Conservation (phyloP, 2,888 invertebrate genomes). For the Chromoteleia sp. region DNA sequence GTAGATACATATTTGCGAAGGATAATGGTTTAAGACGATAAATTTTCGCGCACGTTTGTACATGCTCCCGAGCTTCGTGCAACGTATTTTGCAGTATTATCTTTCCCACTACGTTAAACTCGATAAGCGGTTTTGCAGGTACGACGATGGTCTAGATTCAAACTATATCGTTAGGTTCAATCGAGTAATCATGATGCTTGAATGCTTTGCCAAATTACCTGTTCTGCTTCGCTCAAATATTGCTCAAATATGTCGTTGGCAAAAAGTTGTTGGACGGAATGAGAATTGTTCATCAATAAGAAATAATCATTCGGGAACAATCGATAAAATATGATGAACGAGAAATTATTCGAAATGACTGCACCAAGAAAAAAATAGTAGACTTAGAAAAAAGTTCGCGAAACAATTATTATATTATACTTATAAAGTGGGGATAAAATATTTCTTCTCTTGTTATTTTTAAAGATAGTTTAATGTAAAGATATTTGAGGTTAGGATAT, state of each 20-base stretch:
- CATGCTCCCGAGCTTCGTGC: slow-evolving; percentile 24
- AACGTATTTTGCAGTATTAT: slow-evolving; percentile 49
- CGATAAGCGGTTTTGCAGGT: slow-evolving; percentile 62
- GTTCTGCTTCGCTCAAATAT: slow-evolving; percentile 36
- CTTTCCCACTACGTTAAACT: slow-evolving; percentile 39
- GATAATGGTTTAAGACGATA: slow-evolving; percentile 55
- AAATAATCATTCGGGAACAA: not conserved
- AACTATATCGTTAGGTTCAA: slow-evolving; percentile 57
- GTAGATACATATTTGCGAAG: slow-evolving; percentile 48
- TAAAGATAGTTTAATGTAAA: too few relatives aligned
- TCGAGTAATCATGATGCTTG: slow-evolving; percentile 61
- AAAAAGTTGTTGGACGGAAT: not conserved
- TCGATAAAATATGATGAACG: not conserved
- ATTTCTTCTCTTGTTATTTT: too few relatives aligned
- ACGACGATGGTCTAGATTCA: slow-evolving; percentile 56
- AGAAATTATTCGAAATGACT: too few relatives aligned
- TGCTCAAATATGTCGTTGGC: slow-evolving; percentile 17
- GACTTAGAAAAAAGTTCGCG: too few relatives aligned
- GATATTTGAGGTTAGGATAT: too few relatives aligned
- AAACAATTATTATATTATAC: too few relatives aligned
- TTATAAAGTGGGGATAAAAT: too few relatives aligned
- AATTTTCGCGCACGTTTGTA: slow-evolving; percentile 40
- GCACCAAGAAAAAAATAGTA: too few relatives aligned
- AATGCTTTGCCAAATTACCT: slow-evolving; percentile 59
- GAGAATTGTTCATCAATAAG: slow-evolving; percentile 10